Percentiles rank a stretch among this genome's conserved stretches.
phyloP scores from a whole-genome alignment of 1,140 invertebrate genomes.

The Apis dorsata region DNA sequence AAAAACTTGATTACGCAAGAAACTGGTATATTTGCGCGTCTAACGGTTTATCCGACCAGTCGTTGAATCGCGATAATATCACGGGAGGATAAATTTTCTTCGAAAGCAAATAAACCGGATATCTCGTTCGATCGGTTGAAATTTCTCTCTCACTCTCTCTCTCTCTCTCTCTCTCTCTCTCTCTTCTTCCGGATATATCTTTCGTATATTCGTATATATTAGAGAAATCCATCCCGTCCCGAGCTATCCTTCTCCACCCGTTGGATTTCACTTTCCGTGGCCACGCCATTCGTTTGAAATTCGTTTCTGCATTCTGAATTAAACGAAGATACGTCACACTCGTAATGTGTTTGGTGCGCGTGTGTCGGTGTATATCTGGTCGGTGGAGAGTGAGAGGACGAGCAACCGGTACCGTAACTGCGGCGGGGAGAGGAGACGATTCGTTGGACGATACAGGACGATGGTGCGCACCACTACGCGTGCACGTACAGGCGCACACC shows the following conservation, averaged over 20 bases:
- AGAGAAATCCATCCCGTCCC: no score
- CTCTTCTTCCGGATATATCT: not conserved
- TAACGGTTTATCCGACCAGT: no score
- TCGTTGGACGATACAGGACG: not conserved
- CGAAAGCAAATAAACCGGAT: no score
- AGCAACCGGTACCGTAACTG: conserved; percentile 57
- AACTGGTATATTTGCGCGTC: no score
- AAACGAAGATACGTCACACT: conserved; percentile 55
- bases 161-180: conserved; percentile 1
- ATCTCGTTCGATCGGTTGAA: not conserved
- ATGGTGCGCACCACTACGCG: no score
- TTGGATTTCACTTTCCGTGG: not conserved
- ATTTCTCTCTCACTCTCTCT: no score
- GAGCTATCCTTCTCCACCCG: no score
- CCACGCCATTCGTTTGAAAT: conserved; percentile 15
- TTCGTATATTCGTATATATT: no score
- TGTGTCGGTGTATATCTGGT: conserved; percentile 4
- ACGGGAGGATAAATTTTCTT: no score
- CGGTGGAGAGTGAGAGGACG: conserved; percentile 64
- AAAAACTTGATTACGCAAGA: not conserved
- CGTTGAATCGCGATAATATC: no score
- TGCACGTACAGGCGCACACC: no score
- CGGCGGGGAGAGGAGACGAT: conserved; percentile 32
- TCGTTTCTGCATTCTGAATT: conserved; percentile 44
- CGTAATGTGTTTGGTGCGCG: not conserved